Conservation (phyloP, 1,140 invertebrate species). For the Metopolophium dirhodum region DNA sequence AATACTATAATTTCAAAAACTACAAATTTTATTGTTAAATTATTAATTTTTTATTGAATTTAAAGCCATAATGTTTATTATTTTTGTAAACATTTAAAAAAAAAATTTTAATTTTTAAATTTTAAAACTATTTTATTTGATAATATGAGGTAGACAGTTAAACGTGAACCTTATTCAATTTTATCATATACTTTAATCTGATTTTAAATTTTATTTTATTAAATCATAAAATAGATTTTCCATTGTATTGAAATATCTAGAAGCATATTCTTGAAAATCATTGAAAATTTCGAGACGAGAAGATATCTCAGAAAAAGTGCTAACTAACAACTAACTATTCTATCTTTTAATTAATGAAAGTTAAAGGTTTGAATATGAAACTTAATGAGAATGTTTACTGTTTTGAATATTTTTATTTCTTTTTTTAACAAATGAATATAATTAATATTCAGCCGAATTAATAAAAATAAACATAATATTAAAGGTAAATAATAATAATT, state of each 20-base stretch:
- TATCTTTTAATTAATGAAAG: neutral
- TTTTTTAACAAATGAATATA: neutral
- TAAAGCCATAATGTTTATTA: neutral
- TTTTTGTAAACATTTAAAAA: too few relatives aligned
- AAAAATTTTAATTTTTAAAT: too few relatives aligned
- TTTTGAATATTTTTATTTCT: neutral
- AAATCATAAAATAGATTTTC: neutral
- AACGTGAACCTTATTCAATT: too few relatives aligned
- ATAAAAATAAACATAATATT: neutral
- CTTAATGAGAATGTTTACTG: neutral
- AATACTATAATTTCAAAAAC: neutral
- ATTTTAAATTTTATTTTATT: neutral
- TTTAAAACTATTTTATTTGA: too few relatives aligned
- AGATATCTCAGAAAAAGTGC: neutral
- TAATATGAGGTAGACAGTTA: too few relatives aligned
- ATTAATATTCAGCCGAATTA: neutral
- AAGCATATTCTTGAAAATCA: neutral
- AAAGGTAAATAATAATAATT: neutral
- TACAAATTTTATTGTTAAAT: neutral
- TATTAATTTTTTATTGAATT: neutral
- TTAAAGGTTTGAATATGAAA: neutral
- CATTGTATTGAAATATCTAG: neutral
- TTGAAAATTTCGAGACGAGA: neutral
- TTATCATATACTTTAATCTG: too few relatives aligned
- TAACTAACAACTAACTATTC: neutral